phyloP scores from a whole-genome alignment of 1,140 invertebrate genomes.

The Laupala kohalensis region DNA sequence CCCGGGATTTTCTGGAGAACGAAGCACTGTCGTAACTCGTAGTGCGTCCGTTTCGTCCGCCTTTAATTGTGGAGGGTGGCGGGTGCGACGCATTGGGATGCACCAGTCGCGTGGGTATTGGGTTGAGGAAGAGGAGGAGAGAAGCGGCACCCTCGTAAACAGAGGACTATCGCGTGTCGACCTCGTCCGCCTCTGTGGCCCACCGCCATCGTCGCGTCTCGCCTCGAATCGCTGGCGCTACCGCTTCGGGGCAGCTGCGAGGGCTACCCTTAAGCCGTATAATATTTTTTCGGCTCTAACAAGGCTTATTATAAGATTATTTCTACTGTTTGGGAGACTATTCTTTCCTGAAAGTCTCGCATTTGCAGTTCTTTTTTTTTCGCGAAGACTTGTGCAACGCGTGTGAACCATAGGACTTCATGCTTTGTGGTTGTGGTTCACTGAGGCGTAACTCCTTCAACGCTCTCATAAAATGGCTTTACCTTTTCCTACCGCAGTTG shows the following conservation, averaged over 20 bases:
- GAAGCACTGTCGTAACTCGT: too few species aligned
- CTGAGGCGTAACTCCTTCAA: too few species aligned
- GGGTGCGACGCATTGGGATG: background rate
- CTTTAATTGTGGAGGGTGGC: too few species aligned
- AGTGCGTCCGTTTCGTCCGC: too few species aligned
- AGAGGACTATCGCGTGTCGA: background rate
- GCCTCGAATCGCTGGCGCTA: background rate
- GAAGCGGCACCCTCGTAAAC: background rate
- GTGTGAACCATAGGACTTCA: too few species aligned
- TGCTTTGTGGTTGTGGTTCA: too few species aligned
- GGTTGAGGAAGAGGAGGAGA: too few species aligned
- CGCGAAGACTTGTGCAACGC: too few species aligned
- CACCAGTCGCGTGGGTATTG: background rate
- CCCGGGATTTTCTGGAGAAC: too few species aligned
- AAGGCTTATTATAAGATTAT: background rate
- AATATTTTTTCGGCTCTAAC: background rate
- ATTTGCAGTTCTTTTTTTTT: background rate
- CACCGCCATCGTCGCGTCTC: background rate
- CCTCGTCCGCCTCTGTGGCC: background rate
- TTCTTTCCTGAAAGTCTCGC: background rate
- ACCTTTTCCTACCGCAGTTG: too few species aligned
- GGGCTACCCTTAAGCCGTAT: background rate
- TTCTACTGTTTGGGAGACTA: background rate
- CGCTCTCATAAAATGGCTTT: too few species aligned
- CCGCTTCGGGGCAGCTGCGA: background rate